Evolutionary conservation across 2,113 vertebrate genomes (phyloP).

Genomic region (Sminthopsis crassicaudata): DNA sequence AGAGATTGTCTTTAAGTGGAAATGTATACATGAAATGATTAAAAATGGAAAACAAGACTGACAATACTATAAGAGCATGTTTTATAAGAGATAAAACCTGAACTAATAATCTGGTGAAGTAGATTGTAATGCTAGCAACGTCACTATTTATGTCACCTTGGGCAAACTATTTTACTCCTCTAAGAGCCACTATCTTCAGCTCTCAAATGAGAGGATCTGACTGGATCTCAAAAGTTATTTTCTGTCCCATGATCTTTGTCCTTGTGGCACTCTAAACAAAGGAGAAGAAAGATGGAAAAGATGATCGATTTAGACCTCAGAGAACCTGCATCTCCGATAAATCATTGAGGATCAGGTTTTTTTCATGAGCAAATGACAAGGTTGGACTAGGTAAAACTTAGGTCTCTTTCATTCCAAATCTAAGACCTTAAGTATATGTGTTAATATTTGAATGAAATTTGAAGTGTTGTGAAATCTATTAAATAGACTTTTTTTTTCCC

Average conservation of each 20-base stretch:
- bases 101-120: neutral
- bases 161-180: neutral
- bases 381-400: neutral
- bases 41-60: neutral
- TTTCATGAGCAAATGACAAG: neutral
- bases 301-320: neutral
- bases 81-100: neutral
- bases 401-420: neutral
- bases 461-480: neutral
- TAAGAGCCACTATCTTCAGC: neutral
- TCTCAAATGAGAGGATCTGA: neutral
- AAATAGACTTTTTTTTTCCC: neutral
- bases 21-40: neutral
- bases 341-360: neutral
- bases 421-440: neutral
- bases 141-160: neutral
- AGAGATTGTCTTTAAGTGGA: neutral
- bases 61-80: neutral
- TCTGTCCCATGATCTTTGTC: neutral
- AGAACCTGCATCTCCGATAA: neutral
- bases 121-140: neutral
- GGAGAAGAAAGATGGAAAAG: neutral
- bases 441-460: neutral
- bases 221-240: neutral
- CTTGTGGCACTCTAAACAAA: neutral